Conservation (phyloP, 2,113 vertebrate genomes). For the Motacilla tschutschensis region DNA sequence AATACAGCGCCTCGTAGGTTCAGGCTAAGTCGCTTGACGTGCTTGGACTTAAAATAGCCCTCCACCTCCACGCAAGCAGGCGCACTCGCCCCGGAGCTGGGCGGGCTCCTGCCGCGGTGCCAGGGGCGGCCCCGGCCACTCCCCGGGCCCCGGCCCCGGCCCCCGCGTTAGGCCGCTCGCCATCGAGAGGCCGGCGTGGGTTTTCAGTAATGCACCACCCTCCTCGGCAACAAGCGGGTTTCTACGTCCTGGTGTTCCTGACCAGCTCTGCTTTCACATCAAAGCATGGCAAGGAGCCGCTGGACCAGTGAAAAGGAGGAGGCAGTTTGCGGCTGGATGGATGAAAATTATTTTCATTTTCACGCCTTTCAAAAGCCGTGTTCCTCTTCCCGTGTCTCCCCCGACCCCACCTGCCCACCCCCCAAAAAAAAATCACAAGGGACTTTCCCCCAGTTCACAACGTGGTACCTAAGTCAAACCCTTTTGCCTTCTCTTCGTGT, state of each 20-base stretch:
- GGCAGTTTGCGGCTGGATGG: neutral
- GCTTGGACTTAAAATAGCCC: constrained; percentile 57
- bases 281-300: constrained; percentile 19
- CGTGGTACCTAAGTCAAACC: neutral
- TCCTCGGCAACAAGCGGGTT: constrained; percentile 49
- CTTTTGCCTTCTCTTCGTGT: neutral
- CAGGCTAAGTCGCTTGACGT: constrained; percentile 38
- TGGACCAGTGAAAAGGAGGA: neutral
- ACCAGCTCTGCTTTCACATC: constrained; percentile 11
- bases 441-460: neutral
- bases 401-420: neutral
- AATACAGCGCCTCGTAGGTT: constrained; percentile 26
- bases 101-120: constrained; percentile 23
- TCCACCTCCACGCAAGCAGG: constrained; percentile 51
- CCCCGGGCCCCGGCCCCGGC: constrained; percentile 1
- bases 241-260: neutral
- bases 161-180: constrained; percentile 62
- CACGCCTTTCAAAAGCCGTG: neutral
- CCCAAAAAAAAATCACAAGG: neutral
- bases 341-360: neutral
- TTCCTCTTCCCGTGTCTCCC: neutral
- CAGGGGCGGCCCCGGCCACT: constrained; percentile 15
- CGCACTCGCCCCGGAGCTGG: constrained; percentile 4
- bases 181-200: constrained; percentile 13
- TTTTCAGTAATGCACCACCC: constrained; percentile 30